A percentile compares a stretch with the other conserved stretches of the same genome.
These are phyloP conservation scores for Drosophila meridionalis DNA, from an alignment of 2,888 invertebrate species.

Conservation along the genomic window DNA sequence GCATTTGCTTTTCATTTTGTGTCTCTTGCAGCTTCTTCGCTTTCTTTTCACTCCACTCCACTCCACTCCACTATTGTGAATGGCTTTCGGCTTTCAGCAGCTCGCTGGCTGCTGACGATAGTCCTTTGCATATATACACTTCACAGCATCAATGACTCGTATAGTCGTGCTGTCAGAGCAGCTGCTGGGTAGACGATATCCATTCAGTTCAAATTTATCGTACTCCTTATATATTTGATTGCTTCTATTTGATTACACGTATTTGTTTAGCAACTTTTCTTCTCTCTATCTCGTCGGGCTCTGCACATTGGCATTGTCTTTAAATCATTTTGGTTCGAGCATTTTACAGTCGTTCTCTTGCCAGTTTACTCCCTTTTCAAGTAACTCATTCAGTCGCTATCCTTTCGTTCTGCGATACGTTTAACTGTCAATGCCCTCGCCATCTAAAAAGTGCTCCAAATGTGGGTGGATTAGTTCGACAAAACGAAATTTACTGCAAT, in stretches of 20 bases:
- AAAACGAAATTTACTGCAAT: not conserved
- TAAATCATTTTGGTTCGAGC: conserved; percentile 10
- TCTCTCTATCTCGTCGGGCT: not conserved
- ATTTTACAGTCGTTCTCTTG: conserved; percentile 19
- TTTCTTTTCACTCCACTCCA: not conserved
- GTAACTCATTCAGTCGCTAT: conserved; percentile 20
- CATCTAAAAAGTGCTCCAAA: not conserved
- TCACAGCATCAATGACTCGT: conserved; percentile 45
- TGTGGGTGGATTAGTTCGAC: not conserved
- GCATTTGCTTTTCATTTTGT: conserved; percentile 29
- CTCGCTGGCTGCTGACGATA: conserved; percentile 46
- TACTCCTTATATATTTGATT: conserved; percentile 7
- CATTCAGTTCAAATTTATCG: not conserved
- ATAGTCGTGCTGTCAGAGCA: not conserved
- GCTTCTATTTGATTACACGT: conserved; percentile 4
- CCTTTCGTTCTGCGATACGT: conserved; percentile 10
- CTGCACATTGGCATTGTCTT: not conserved
- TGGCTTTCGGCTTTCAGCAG: not conserved
- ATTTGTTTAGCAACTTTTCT: conserved; percentile 4
- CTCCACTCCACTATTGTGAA: not conserved
- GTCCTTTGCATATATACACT: conserved; percentile 60
- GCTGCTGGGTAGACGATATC: conserved; percentile 12
- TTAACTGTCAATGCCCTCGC: conserved; percentile 17
- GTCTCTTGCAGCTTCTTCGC: conserved; percentile 21
- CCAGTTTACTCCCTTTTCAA: conserved; percentile 1